Evolutionary conservation across 2,797 vertebrate species (phyloP), one percentile per base, ranked within the genome.

Genomic region (Melanitta fusca): DNA sequence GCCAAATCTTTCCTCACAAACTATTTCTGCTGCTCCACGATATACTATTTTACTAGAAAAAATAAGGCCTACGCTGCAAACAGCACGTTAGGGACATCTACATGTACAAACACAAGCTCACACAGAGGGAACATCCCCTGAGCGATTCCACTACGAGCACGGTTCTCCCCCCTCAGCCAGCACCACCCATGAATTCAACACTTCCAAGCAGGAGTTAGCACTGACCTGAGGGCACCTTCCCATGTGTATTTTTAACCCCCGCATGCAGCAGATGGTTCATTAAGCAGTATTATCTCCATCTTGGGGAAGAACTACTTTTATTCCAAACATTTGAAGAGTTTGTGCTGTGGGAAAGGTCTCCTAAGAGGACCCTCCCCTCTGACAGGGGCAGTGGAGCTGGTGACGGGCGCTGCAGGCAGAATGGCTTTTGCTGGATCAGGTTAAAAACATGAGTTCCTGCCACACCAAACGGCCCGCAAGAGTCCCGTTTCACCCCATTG

Each of bases 391-490:
- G 58, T 39, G 79, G 15, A 47, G 66, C 53, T 20, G 0, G 1
- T 12, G 9, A 60, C 25, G 0, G 2, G 19, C 54, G 15, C 45
- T 13, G 30, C 36, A 13, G 30, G 53, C 47, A 54, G 28, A 75
- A 30, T 1, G 1, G n/a, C 27, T 72, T 61, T 72, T 56, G 51
- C 28, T 25, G 4, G 4, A 5, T 6, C 20, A 11, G 66, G 77
- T 10, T 8, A 65, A 28, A 53, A 77, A 34, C 30, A 24, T 0
- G 3, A 17, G 28, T 18, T 85, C 54, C 60, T 15, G 9, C 45
- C 8, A 17, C 0, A 2, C 6, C 15, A 10, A 79, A 30, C 6
- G 1, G 47, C 21, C 72, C 8, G 14, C n/a, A 22, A 32, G 25
- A 60, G 58, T n/a, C 30, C 53, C 15, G 36, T 24, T 53, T 66